phyloP scores from a whole-genome alignment of 2,888 invertebrate species.

The Steinernema hermaphroditum region DNA sequence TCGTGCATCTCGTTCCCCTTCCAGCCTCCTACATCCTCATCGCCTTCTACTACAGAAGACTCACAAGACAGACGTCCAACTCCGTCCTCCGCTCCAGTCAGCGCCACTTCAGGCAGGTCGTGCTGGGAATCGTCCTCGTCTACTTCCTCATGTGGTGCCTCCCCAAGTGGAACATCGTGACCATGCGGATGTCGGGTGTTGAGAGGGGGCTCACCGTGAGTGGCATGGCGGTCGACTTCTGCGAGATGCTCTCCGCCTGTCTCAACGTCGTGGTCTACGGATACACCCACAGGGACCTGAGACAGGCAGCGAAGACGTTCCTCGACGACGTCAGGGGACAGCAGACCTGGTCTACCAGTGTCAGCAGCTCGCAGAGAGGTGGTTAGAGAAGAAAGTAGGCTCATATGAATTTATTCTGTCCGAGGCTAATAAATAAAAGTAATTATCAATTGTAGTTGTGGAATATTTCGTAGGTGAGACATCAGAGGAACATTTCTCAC shows the following conservation, averaged over 20 bases:
- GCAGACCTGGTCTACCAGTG: too few species aligned
- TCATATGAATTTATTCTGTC: too few species aligned
- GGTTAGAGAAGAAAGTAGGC: too few species aligned
- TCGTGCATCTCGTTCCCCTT: too few species aligned
- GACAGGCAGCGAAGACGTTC: not conserved
- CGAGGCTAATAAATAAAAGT: too few species aligned
- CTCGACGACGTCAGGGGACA: too few species aligned
- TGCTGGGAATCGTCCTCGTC: slow-evolving; percentile 11
- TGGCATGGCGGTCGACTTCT: not conserved
- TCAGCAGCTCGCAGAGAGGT: too few species aligned
- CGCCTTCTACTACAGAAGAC: not conserved
- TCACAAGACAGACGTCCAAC: not conserved
- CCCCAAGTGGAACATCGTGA: not conserved
- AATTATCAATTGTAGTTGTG: too few species aligned
- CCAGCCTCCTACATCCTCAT: not conserved
- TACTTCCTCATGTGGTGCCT: slow-evolving; percentile 19
- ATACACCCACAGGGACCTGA: not conserved
- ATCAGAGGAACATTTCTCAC: too few species aligned
- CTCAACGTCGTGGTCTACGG: slow-evolving; percentile 19
- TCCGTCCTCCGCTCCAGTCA: not conserved
- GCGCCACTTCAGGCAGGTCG: not conserved
- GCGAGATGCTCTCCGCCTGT: not conserved
- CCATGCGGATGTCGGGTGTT: not conserved
- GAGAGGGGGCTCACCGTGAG: too few species aligned
- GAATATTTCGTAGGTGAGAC: too few species aligned